Evolutionary conservation across 1,140 invertebrate genomes (phyloP).

Genomic region (Scaptomyza montana): DNA sequence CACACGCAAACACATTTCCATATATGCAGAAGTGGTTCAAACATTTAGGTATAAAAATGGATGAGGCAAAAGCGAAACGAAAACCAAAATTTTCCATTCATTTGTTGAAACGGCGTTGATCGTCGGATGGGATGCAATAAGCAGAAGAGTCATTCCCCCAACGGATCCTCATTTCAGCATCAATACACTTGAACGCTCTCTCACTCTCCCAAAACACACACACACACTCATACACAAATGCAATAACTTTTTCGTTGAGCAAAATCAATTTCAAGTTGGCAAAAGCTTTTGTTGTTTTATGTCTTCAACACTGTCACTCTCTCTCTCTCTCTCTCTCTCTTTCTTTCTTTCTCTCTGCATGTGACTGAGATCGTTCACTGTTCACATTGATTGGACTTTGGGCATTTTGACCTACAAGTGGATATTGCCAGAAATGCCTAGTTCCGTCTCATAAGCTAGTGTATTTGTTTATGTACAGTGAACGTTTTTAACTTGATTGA

Average conservation of each 20-base stretch:
- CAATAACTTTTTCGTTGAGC: constrained; percentile 7
- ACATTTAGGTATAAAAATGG: no score
- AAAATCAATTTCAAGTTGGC: constrained; percentile 67
- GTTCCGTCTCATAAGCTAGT: not conserved
- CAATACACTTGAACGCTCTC: constrained; percentile 8
- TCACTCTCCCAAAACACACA: not conserved
- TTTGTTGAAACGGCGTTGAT: constrained; percentile 30
- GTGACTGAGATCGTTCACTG: constrained; percentile 34
- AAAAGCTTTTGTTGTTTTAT: constrained; percentile 21
- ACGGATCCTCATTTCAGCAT: not conserved
- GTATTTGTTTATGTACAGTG: constrained; percentile 3
- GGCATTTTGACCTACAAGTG: constrained; percentile 29
- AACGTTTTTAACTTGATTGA: constrained; percentile 7
- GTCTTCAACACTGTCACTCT: constrained; percentile 11
- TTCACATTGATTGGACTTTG: constrained; percentile 33
- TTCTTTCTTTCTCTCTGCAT: not conserved
- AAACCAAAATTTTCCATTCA: constrained; percentile 76
- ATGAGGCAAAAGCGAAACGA: constrained; percentile 51
- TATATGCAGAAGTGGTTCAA: constrained; percentile 54
- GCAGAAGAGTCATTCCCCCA: constrained; percentile 13
- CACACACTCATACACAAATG: constrained; percentile 15
- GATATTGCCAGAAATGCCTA: constrained; percentile 33
- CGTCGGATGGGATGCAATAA: constrained; percentile 24
- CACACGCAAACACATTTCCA: constrained; percentile 14
- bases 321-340: not conserved